phyloP scores from a whole-genome alignment of 1,140 invertebrate genomes.

The Goniozus legneri region DNA sequence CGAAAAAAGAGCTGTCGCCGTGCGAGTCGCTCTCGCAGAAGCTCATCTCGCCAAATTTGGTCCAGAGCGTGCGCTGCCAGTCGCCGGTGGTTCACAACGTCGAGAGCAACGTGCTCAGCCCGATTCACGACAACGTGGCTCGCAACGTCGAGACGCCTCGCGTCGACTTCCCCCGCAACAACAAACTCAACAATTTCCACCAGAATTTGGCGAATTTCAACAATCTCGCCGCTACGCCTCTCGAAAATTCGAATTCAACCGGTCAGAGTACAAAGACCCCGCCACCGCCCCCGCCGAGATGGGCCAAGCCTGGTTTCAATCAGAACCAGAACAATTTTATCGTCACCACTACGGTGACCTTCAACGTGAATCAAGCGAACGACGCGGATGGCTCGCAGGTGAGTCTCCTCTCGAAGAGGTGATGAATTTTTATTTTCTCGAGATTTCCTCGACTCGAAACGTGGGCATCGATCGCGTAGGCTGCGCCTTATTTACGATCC shows the following conservation, averaged over 20 bases:
- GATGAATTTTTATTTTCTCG: no score
- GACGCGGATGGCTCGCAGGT: conserved; percentile 33
- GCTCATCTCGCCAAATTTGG: conserved; percentile 49
- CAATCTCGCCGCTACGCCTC: conserved; percentile 30
- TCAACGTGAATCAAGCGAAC: conserved; percentile 63
- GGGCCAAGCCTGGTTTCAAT: conserved; percentile 55
- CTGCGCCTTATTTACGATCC: no score
- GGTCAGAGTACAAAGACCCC: conserved; percentile 56
- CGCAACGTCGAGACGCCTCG: conserved; percentile 19
- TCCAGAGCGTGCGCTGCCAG: conserved; percentile 46
- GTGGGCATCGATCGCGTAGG: no score
- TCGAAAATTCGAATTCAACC: conserved; percentile 35
- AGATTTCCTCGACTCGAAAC: no score
- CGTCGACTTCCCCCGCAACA: conserved; percentile 32
- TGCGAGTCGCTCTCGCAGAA: conserved; percentile 44
- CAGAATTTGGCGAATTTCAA: conserved; percentile 42
- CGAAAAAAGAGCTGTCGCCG: conserved; percentile 38
- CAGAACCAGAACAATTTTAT: conserved; percentile 64
- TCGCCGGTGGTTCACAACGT: conserved; percentile 51
- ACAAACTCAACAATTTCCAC: conserved; percentile 40
- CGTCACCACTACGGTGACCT: conserved; percentile 78
- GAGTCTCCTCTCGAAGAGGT: no score
- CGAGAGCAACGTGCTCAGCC: conserved; percentile 58
- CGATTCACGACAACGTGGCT: conserved; percentile 37
- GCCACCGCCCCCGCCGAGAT: conserved; percentile 61